Evolutionary conservation across 2,888 invertebrate genomes (phyloP).

Genomic region (Platycheirus albimanus): DNA sequence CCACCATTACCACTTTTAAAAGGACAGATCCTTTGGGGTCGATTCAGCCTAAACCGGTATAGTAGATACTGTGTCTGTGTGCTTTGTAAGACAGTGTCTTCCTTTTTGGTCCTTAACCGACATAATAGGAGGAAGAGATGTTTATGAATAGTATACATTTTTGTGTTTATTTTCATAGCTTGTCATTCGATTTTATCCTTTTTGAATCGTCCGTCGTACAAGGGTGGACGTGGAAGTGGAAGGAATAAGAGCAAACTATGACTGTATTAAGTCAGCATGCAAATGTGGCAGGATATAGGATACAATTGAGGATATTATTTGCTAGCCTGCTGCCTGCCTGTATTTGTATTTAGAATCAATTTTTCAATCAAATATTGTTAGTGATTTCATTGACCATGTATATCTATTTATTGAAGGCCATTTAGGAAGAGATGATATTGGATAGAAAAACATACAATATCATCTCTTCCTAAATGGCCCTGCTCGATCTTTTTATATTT

Average conservation of each 20-base stretch:
- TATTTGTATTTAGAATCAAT: constrained; percentile 61
- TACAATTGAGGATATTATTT: constrained; percentile 63
- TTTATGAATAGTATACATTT: constrained; percentile 5
- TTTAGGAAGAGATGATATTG: no score
- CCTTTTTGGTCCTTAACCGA: constrained; percentile 20
- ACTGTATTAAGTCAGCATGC: constrained; percentile 43
- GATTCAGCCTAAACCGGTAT: neutral
- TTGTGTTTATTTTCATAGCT: constrained; percentile 68
- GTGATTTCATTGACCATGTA: constrained; percentile 34
- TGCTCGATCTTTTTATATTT: no score
- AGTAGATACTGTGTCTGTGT: no score
- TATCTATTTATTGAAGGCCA: neutral
- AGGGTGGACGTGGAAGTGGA: neutral
- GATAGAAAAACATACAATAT: no score
- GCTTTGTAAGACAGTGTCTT: neutral
- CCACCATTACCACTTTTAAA: constrained; percentile 7
- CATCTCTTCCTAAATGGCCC: no score
- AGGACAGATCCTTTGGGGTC: constrained; percentile 29
- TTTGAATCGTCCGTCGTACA: neutral
- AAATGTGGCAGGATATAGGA: constrained; percentile 44
- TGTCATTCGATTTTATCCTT: constrained; percentile 50
- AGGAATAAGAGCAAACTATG: neutral
- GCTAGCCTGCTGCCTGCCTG: constrained; percentile 25
- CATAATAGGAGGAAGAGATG: neutral
- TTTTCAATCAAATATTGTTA: constrained; percentile 59